These are phyloP conservation scores for Thecocarcelia acutangulata DNA, from an alignment of 2,888 invertebrate genomes.

Conservation along the genomic window DNA sequence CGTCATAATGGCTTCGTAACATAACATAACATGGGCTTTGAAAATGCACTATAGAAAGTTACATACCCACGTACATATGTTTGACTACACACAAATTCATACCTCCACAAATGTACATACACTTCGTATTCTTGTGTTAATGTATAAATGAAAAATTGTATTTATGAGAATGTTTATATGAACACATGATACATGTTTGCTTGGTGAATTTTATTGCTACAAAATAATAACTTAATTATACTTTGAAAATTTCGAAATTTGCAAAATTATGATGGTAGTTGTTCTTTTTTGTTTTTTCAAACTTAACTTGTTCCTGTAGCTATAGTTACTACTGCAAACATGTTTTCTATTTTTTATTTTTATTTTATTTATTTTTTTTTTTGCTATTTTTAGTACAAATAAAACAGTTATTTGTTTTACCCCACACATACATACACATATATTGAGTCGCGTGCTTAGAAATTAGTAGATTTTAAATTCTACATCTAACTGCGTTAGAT, in stretches of 20 bases:
- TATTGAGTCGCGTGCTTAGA: conserved; percentile 52
- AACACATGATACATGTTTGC: conserved; percentile 50
- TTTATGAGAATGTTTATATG: neutral
- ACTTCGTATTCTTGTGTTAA: neutral
- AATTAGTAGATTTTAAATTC: conserved; percentile 24
- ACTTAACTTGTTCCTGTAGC: neutral
- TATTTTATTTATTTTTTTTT: too few relatives aligned
- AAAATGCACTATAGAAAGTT: neutral
- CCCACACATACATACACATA: too few relatives aligned
- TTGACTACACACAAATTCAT: neutral
- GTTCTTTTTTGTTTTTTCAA: conserved; percentile 17
- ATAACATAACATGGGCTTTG: conserved; percentile 27
- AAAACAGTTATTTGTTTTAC: conserved; percentile 45
- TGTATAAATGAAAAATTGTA: neutral
- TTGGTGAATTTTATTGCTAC: conserved; percentile 68
- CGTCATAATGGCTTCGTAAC: conserved; percentile 31
- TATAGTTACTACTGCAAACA: conserved; percentile 25
- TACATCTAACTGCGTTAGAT: neutral
- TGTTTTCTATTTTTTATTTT: too few relatives aligned
- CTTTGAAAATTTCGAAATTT: conserved; percentile 68
- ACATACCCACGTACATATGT: neutral
- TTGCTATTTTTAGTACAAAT: conserved; percentile 14
- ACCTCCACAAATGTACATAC: too few relatives aligned
- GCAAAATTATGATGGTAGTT: conserved; percentile 55
- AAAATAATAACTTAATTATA: conserved; percentile 73